Percentiles rank a stretch among this genome's conserved stretches.
Evolutionary conservation across 2,113 vertebrate genomes (phyloP).

Genomic region (Triplophysa siluroides): DNA sequence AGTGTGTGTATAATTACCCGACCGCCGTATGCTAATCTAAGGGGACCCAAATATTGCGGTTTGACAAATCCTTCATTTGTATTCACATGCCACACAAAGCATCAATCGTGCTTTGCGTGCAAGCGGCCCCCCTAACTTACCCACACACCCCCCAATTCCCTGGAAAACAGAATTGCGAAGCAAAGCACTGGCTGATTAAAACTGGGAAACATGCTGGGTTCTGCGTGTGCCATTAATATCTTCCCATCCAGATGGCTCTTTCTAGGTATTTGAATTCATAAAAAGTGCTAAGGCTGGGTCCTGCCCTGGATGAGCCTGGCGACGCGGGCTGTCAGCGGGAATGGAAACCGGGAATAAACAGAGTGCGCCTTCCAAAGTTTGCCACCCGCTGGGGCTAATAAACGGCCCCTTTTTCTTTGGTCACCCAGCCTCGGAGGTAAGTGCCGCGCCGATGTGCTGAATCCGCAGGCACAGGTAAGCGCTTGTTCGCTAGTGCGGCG

Average conservation of each 20-base stretch:
- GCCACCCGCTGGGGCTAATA: slow-evolving; percentile 35
- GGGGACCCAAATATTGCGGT: slow-evolving; percentile 79
- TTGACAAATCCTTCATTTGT: slow-evolving; percentile 83
- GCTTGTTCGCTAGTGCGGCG: neutral
- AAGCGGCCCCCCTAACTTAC: slow-evolving; percentile 55
- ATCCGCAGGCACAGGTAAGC: slow-evolving; percentile 28
- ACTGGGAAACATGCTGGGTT: slow-evolving; percentile 71
- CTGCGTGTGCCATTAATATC: slow-evolving; percentile 75
- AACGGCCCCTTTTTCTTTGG: slow-evolving; percentile 20
- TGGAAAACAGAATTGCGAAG: slow-evolving; percentile 66
- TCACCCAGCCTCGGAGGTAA: slow-evolving; percentile 39
- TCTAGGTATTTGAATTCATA: slow-evolving; percentile 63
- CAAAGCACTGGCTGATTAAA: slow-evolving; percentile 71
- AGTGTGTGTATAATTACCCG: slow-evolving; percentile 78
- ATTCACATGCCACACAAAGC: slow-evolving; percentile 78
- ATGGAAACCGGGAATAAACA: slow-evolving; percentile 17
- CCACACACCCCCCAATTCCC: slow-evolving; percentile 58
- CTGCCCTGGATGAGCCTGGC: slow-evolving; percentile 38
- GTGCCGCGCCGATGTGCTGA: slow-evolving; percentile 22
- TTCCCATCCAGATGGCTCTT: slow-evolving; percentile 73
- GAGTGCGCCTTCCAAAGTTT: slow-evolving; percentile 32
- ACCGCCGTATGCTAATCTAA: slow-evolving; percentile 75
- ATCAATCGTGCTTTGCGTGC: slow-evolving; percentile 75
- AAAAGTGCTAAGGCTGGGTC: slow-evolving; percentile 59
- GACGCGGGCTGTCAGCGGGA: slow-evolving; percentile 28